These are phyloP conservation scores for Oreortyx pictus DNA, from an alignment of 2,797 vertebrate species.

Conservation along the genomic window DNA sequence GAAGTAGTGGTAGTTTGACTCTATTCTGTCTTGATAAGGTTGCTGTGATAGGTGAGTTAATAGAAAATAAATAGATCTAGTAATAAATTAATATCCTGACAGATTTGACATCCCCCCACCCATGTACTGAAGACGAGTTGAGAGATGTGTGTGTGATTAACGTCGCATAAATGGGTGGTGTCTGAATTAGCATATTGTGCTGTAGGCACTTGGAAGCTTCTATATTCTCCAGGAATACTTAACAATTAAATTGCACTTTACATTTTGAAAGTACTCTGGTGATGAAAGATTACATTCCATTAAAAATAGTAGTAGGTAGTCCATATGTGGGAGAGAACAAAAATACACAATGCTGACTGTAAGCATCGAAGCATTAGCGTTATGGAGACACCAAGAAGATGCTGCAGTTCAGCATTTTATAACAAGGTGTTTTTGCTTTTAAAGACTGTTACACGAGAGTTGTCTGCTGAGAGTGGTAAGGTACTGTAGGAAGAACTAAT, in stretches of 20 bases:
- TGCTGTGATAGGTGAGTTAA: slow-evolving; percentile 36
- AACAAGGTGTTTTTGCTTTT: not conserved
- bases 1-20: not conserved
- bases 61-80: slow-evolving; percentile 19
- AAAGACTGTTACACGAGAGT: not conserved
- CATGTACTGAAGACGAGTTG: slow-evolving; percentile 25
- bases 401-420: not conserved
- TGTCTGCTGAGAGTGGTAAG: not conserved
- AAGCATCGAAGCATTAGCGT: rapidly evolving
- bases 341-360: not conserved
- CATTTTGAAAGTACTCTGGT: not conserved
- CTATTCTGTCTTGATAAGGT: not conserved
- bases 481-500: not conserved
- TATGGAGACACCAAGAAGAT: not conserved
- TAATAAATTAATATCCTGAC: slow-evolving; percentile 42
- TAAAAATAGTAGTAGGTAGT: not conserved
- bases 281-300: not conserved
- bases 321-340: not conserved
- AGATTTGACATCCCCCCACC: slow-evolving; percentile 31
- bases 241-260: slow-evolving; percentile 40
- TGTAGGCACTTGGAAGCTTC: not conserved
- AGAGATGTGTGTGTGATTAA: slow-evolving; percentile 51
- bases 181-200: slow-evolving; percentile 43
- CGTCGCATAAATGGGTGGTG: not conserved
- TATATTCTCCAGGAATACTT: not conserved